Conservation (phyloP, 1,140 invertebrate genomes). For the Drosophila teissieri region DNA sequence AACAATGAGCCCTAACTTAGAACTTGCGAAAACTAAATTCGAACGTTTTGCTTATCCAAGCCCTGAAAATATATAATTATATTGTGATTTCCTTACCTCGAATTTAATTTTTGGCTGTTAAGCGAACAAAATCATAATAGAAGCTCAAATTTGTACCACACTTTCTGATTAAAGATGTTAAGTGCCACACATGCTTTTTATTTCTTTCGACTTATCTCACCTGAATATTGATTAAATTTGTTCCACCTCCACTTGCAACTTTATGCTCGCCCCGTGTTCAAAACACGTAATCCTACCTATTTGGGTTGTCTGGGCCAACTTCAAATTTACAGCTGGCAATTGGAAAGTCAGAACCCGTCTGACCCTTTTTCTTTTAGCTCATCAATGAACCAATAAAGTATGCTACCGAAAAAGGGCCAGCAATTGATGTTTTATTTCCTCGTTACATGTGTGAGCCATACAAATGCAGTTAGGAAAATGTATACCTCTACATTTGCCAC, state of each 20-base stretch:
- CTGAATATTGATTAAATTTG: conserved; percentile 6
- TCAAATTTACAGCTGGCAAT: conserved; percentile 43
- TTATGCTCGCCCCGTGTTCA: conserved; percentile 1
- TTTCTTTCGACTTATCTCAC: not conserved
- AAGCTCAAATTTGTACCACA: too few relatives aligned
- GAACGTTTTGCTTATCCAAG: too few relatives aligned
- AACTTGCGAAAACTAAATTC: too few relatives aligned
- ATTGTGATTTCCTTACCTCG: too few relatives aligned
- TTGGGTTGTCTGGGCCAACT: conserved; percentile 26
- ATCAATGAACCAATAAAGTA: conserved; percentile 45
- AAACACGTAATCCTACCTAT: conserved; percentile 35
- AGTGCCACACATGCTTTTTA: not conserved
- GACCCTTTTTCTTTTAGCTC: conserved; percentile 34
- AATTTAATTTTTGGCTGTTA: too few relatives aligned
- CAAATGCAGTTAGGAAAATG: conserved; percentile 27
- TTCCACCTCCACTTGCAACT: conserved; percentile 1
- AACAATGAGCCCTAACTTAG: conserved; percentile 1
- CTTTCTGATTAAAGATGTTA: too few relatives aligned
- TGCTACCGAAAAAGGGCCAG: conserved; percentile 12
- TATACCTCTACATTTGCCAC: conserved; percentile 20
- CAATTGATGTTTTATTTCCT: conserved; percentile 39
- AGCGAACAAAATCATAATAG: too few relatives aligned
- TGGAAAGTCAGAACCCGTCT: conserved; percentile 36
- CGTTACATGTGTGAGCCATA: conserved; percentile 32
- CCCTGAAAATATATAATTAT: not conserved